A percentile compares a stretch with the other conserved stretches of the same genome.
Conservation (phyloP, 1,140 invertebrate species). For the Pinna nobilis region DNA sequence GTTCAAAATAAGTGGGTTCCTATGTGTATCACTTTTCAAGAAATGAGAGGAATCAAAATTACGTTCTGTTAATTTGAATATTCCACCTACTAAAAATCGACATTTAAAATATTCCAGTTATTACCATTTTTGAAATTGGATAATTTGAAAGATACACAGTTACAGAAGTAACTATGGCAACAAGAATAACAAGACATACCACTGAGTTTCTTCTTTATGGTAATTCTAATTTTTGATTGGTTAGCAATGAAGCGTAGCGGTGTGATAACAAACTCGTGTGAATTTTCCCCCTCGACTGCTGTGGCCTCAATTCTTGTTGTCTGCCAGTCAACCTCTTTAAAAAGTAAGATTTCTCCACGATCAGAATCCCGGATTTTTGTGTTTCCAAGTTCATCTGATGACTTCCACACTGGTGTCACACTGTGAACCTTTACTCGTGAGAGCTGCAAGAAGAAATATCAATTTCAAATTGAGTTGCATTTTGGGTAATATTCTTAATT, state of each 20-base stretch:
- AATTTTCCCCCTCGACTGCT: constrained; percentile 51
- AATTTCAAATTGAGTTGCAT: not conserved
- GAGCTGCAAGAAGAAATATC: constrained; percentile 79
- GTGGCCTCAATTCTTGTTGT: constrained; percentile 94
- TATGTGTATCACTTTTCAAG: no score
- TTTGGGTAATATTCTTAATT: no score
- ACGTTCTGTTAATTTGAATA: no score
- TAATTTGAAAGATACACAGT: no score
- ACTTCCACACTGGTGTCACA: constrained; percentile 91
- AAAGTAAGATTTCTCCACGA: constrained; percentile 93
- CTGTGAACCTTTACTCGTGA: constrained; percentile 94
- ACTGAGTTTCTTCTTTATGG: constrained; percentile 94
- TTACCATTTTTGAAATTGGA: no score
- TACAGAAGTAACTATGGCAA: no score
- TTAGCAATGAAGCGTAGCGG: constrained; percentile 95
- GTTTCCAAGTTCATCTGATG: constrained; percentile 85
- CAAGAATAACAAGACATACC: no score
- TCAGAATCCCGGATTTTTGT: constrained; percentile 93
- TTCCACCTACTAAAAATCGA: no score
- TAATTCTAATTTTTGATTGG: constrained; percentile 95
- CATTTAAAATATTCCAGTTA: no score
- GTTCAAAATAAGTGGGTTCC: no score
- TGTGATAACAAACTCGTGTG: constrained; percentile 75
- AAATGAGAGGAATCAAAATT: no score
- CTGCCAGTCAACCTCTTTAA: constrained; percentile 98